A percentile compares a stretch with the other conserved stretches of the same genome.
phyloP scores from a whole-genome alignment of 2,888 invertebrate species.

The Hymenopus coronatus region DNA sequence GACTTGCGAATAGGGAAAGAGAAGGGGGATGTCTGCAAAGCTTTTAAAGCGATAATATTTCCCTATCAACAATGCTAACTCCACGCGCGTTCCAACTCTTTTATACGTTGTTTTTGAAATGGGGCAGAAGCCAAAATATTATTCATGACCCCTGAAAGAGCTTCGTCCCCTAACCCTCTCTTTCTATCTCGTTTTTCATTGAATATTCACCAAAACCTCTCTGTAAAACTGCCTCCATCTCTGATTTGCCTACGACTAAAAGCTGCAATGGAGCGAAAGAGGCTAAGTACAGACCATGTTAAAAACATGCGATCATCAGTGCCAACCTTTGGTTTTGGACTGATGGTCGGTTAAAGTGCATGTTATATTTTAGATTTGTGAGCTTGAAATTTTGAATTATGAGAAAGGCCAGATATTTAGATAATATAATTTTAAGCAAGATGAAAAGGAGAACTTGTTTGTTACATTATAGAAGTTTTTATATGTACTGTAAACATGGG shows the following conservation, averaged over 20 bases:
- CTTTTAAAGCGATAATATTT: not conserved
- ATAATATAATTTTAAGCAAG: no score
- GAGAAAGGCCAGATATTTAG: no score
- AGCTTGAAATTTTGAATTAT: no score
- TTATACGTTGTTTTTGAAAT: conserved; percentile 29
- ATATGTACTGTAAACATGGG: no score
- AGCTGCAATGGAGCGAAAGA: conserved; percentile 24
- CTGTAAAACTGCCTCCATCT: conserved; percentile 18
- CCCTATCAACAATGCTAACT: not conserved
- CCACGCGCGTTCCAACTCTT: conserved; percentile 17
- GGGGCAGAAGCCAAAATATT: conserved; percentile 34
- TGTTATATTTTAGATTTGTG: no score
- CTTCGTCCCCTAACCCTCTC: not conserved
- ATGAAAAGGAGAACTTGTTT: no score
- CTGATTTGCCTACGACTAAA: conserved; percentile 25
- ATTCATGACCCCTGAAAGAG: conserved; percentile 35
- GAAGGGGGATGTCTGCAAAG: not conserved
- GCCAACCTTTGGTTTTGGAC: no score
- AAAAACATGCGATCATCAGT: not conserved
- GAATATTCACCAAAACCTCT: conserved; percentile 28
- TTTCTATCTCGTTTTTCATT: conserved; percentile 17
- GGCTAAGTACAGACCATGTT: not conserved
- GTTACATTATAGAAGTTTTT: no score
- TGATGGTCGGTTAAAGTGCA: no score
- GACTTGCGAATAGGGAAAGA: not conserved